Evolutionary conservation across 2,113 vertebrate genomes (phyloP).

Genomic region (Synodontis membranacea): DNA sequence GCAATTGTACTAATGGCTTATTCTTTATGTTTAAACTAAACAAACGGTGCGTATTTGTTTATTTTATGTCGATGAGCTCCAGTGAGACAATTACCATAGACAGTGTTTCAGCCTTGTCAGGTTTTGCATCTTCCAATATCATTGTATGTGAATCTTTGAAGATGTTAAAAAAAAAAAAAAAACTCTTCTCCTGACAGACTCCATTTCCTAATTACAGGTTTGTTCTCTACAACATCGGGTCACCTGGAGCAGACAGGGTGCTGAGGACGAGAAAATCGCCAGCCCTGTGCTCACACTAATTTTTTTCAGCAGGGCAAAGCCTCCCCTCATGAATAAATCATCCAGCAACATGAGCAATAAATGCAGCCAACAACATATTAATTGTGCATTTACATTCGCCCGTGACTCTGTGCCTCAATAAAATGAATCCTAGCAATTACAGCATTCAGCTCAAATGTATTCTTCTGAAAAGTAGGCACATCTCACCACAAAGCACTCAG

Average conservation of each 20-base stretch:
- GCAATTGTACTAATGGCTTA: neutral
- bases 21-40: constrained; percentile 45
- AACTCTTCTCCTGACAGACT: constrained; percentile 33
- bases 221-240: constrained; percentile 40
- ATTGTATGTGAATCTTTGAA: constrained; percentile 45
- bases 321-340: constrained; percentile 60
- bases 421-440: constrained; percentile 67
- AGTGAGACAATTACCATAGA: constrained; percentile 63
- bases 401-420: constrained; percentile 56
- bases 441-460: constrained; percentile 70
- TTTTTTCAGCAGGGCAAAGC: constrained; percentile 45
- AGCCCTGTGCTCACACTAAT: constrained; percentile 26
- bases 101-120: constrained; percentile 60
- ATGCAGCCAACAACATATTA: constrained; percentile 61
- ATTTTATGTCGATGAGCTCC: constrained; percentile 53
- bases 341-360: constrained; percentile 53
- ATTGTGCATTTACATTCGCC: constrained; percentile 63
- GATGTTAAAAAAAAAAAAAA: constrained; percentile 23
- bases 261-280: constrained; percentile 28
- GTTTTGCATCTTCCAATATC: constrained; percentile 44
- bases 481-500: constrained; percentile 42
- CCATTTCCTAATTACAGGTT: constrained; percentile 46
- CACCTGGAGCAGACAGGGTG: constrained; percentile 28
- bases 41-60: constrained; percentile 46
- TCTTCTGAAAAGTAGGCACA: constrained; percentile 64